These are phyloP conservation scores for Punctoribates punctum DNA, from an alignment of 2,888 invertebrate genomes.

Conservation along the genomic window DNA sequence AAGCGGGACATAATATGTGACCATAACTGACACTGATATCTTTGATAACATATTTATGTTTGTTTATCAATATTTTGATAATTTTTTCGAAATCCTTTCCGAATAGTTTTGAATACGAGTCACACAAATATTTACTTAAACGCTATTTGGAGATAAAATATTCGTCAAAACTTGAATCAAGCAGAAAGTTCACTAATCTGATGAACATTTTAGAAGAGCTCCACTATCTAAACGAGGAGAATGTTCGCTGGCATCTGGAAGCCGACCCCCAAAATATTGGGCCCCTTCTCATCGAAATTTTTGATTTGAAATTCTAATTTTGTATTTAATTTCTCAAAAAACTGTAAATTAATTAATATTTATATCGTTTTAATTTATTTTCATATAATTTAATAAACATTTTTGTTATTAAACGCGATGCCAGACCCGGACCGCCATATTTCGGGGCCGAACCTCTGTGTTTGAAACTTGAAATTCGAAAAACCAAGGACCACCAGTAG, in stretches of 20 bases:
- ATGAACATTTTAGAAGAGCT: slow-evolving; percentile 88
- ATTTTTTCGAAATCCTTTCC: no score
- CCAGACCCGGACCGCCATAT: slow-evolving; percentile 17
- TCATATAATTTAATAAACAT: not conserved
- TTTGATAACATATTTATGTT: no score
- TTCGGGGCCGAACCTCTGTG: slow-evolving; percentile 4
- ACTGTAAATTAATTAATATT: no score
- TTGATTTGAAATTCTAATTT: slow-evolving; percentile 68
- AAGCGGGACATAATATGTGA: no score
- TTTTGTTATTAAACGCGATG: not conserved
- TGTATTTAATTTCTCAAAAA: not conserved
- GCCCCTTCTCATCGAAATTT: slow-evolving; percentile 88
- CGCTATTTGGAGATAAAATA: slow-evolving; percentile 46
- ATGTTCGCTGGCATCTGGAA: slow-evolving; percentile 83
- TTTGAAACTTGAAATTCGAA: not conserved
- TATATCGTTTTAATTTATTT: no score
- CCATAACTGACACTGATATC: no score
- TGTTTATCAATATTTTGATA: no score
- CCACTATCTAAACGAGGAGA: slow-evolving; percentile 78
- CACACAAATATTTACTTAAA: slow-evolving; percentile 45
- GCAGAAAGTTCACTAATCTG: slow-evolving; percentile 67
- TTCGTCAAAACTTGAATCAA: slow-evolving; percentile 38
- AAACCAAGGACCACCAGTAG: not conserved
- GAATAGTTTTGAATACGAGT: slow-evolving; percentile 46
- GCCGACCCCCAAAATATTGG: slow-evolving; percentile 87